Evolutionary conservation across 2,113 vertebrate genomes (phyloP).

Genomic region (Ctenodactylus gundi): DNA sequence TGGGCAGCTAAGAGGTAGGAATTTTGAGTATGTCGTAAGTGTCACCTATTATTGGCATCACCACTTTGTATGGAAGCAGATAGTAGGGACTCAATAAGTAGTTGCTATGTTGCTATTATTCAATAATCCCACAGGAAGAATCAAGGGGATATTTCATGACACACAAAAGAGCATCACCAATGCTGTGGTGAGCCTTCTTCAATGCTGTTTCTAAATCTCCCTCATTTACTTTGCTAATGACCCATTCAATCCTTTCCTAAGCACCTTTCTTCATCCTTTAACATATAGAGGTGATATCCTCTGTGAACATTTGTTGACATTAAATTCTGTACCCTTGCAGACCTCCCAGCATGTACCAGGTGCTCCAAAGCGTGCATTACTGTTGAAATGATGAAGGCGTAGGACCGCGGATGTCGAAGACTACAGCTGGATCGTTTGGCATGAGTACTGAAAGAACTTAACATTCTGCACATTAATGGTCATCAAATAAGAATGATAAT

Average conservation of each 20-base stretch:
- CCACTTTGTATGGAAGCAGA: not conserved
- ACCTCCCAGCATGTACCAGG: not conserved
- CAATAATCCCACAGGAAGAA: not conserved
- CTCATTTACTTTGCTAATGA: not conserved
- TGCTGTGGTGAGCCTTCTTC: not conserved
- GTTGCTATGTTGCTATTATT: not conserved
- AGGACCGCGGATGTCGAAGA: not conserved
- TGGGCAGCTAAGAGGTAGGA: not conserved
- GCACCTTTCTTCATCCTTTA: not conserved
- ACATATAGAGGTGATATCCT: not conserved
- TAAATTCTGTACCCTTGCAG: not conserved
- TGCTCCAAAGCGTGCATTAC: not conserved
- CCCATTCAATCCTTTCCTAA: not conserved
- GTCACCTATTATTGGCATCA: not conserved
- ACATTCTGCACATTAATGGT: not conserved
- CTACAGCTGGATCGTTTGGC: not conserved
- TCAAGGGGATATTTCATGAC: not conserved
- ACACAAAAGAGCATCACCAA: not conserved
- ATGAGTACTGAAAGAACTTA: not conserved
- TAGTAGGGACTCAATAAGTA: not conserved
- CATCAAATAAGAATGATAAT: not conserved
- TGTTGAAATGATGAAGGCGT: not conserved
- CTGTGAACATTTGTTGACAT: not conserved
- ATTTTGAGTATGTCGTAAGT: not conserved
- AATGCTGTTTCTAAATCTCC: no score